Percentiles rank a stretch among this genome's conserved stretches.
Conservation (phyloP, 2,113 vertebrate species). For the Sinosuthora webbiana region DNA sequence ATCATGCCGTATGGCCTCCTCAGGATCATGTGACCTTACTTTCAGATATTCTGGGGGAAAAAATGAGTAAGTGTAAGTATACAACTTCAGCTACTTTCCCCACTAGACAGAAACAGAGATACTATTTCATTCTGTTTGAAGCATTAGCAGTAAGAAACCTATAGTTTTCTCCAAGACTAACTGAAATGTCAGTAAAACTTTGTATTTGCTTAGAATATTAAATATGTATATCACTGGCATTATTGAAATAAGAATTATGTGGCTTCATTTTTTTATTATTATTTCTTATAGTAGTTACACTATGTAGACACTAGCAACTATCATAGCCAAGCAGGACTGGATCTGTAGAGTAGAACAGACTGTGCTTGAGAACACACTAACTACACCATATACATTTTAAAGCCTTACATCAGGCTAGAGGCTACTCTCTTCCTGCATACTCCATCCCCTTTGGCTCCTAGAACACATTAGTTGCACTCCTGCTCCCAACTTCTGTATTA, state of each 20-base stretch:
- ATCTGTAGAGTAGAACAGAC: neutral
- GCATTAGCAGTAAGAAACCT: neutral
- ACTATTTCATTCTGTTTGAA: neutral
- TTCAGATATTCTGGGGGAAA: slow-evolving; percentile 87
- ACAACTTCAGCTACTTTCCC: neutral
- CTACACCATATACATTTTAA: neutral
- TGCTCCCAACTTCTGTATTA: neutral
- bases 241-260: neutral
- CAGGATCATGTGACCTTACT: slow-evolving; percentile 96
- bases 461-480: neutral
- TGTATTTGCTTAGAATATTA: neutral
- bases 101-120: neutral
- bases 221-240: neutral
- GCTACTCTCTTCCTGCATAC: neutral
- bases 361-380: neutral
- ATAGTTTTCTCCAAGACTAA: neutral
- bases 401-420: neutral
- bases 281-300: neutral
- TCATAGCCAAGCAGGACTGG: neutral
- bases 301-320: neutral
- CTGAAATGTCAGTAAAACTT: neutral
- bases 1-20: slow-evolving; percentile 97
- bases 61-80: neutral
- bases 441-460: neutral
- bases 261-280: neutral